Conservation (phyloP, 1,140 invertebrate species). For the Heliothis subflexa region DNA sequence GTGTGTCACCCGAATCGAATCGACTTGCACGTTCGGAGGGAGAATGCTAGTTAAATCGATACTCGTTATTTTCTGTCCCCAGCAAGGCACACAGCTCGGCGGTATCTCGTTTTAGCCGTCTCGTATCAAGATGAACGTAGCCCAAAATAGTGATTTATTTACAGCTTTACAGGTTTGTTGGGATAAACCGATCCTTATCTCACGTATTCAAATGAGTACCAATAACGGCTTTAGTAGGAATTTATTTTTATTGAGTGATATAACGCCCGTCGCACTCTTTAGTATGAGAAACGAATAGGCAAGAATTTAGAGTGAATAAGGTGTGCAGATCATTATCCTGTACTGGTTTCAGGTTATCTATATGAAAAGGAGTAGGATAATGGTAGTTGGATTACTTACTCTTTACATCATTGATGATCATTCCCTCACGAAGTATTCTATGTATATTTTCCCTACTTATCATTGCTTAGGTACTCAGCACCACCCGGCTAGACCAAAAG, state of each 20-base stretch:
- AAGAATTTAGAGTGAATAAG: no score
- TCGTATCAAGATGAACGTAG: slow-evolving; percentile 36
- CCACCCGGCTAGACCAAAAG: no score
- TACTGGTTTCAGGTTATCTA: no score
- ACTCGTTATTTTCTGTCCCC: slow-evolving; percentile 52
- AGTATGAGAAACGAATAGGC: neutral
- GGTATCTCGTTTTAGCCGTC: slow-evolving; percentile 38
- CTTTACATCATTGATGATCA: no score
- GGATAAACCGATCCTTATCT: slow-evolving; percentile 12
- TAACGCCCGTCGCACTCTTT: neutral
- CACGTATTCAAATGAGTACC: slow-evolving; percentile 5
- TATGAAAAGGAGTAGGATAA: no score
- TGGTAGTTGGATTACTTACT: no score
- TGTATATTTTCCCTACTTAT: no score
- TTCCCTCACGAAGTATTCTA: neutral
- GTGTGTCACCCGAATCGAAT: slow-evolving; percentile 59
- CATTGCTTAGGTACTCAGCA: no score
- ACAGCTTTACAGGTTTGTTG: slow-evolving; percentile 15
- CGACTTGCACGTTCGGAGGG: slow-evolving; percentile 47
- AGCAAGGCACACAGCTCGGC: slow-evolving; percentile 27
- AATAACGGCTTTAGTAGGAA: neutral
- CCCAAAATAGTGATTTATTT: slow-evolving; percentile 30
- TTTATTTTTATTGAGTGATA: slow-evolving; percentile 13
- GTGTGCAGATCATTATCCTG: no score
- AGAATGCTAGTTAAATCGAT: slow-evolving; percentile 61